phyloP scores from a whole-genome alignment of 2,113 vertebrate genomes.

The Jacana jacana region DNA sequence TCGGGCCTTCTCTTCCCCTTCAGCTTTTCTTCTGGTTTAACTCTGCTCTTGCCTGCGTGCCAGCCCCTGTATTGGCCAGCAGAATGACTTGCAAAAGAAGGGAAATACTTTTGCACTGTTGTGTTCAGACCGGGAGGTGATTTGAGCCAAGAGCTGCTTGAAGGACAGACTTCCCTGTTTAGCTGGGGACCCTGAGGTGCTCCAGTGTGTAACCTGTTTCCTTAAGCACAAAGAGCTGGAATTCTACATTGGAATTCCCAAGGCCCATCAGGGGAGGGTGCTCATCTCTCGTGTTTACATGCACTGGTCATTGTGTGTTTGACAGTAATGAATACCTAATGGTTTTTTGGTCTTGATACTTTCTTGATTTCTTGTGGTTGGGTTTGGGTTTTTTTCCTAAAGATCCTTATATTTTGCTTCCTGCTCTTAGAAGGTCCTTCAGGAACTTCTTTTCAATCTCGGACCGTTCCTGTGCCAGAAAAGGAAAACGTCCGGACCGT shows the following conservation, averaged over 20 bases:
- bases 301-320: neutral
- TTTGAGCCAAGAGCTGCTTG: neutral
- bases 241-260: neutral
- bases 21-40: neutral
- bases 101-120: neutral
- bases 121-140: neutral
- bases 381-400: neutral
- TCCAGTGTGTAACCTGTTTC: neutral
- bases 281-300: neutral
- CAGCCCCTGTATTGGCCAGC: neutral
- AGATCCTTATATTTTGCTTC: neutral
- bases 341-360: neutral
- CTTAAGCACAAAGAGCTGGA: neutral
- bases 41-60: neutral
- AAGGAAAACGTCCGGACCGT: constrained; percentile 82
- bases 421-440: constrained; percentile 66
- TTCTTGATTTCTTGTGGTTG: neutral
- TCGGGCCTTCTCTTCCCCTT: neutral
- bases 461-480: constrained; percentile 72
- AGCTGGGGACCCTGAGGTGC: neutral
- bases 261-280: neutral
- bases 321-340: neutral
- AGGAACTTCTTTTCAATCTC: constrained; percentile 52
- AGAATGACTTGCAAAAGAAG: neutral
- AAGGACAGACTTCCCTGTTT: fast-evolving